Percentiles rank a stretch among this genome's conserved stretches.
These are phyloP conservation scores for Drosophila mercatorum DNA, from an alignment of 2,888 invertebrate species.

Conservation along the genomic window DNA sequence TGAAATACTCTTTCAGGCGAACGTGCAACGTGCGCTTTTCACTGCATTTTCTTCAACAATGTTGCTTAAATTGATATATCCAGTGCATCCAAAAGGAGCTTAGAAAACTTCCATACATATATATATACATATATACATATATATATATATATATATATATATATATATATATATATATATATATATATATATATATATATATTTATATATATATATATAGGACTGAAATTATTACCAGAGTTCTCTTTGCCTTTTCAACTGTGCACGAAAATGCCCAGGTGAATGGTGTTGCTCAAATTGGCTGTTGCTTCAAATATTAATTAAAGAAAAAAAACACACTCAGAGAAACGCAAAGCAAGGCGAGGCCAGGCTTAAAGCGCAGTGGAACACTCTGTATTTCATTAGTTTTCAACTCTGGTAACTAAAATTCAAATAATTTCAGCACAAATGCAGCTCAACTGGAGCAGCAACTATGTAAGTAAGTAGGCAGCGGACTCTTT, in stretches of 20 bases:
- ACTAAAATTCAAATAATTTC: slow-evolving; percentile 11
- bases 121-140: neutral
- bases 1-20: slow-evolving; percentile 27
- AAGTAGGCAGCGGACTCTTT: slow-evolving; percentile 19
- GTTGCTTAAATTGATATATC: slow-evolving; percentile 22
- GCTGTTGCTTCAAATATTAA: slow-evolving; percentile 25
- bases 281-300: slow-evolving; percentile 3
- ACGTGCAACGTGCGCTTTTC: slow-evolving; percentile 14
- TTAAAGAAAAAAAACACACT: slow-evolving; percentile 11
- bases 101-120: neutral
- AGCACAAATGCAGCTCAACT: slow-evolving; percentile 16
- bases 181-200: neutral
- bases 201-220: neutral
- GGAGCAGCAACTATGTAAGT: slow-evolving; percentile 6
- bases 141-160: too few relatives aligned
- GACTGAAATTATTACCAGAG: neutral
- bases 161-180: neutral
- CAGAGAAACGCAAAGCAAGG: neutral
- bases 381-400: neutral
- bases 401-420: slow-evolving; percentile 7
- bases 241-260: slow-evolving; percentile 1
- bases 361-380: neutral
- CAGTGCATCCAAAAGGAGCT: slow-evolving; percentile 5
- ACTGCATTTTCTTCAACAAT: slow-evolving; percentile 21
- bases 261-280: slow-evolving; percentile 1